phyloP scores from a whole-genome alignment of 2,888 invertebrate species.

The Watsonalla cultraria region DNA sequence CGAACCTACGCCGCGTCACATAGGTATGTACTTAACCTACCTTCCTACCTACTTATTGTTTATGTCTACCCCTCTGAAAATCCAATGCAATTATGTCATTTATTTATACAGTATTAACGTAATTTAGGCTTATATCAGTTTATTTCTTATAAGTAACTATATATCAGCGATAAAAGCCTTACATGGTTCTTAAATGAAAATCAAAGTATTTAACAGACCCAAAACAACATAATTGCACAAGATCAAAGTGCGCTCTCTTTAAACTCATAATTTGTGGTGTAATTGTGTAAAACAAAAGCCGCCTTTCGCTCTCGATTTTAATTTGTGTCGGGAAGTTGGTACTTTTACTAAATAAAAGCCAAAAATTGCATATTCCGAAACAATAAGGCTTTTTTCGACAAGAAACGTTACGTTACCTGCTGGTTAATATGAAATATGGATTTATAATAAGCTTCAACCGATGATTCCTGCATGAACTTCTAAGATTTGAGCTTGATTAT shows the following conservation, averaged over 20 bases:
- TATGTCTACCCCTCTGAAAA: too few relatives aligned
- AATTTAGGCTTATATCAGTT: too few relatives aligned
- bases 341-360: constrained; percentile 15
- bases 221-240: not conserved
- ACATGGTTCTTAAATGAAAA: too few relatives aligned
- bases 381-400: constrained; percentile 20
- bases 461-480: too few relatives aligned
- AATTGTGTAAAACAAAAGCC: constrained; percentile 12
- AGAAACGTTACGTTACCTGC: constrained; percentile 39
- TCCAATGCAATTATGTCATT: too few relatives aligned
- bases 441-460: constrained; percentile 48
- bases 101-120: too few relatives aligned
- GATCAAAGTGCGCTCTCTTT: not conserved
- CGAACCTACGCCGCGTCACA: too few relatives aligned
- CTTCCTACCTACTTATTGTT: too few relatives aligned
- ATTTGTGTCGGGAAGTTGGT: constrained; percentile 27
- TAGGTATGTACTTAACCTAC: too few relatives aligned
- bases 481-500: too few relatives aligned
- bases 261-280: constrained; percentile 3
- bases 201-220: not conserved
- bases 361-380: constrained; percentile 28
- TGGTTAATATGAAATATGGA: constrained; percentile 54
- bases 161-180: too few relatives aligned
- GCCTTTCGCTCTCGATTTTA: constrained; percentile 21
- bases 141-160: too few relatives aligned